These are phyloP conservation scores for Bos javanicus DNA, from an alignment of 2,113 vertebrate species.

Conservation along the genomic window DNA sequence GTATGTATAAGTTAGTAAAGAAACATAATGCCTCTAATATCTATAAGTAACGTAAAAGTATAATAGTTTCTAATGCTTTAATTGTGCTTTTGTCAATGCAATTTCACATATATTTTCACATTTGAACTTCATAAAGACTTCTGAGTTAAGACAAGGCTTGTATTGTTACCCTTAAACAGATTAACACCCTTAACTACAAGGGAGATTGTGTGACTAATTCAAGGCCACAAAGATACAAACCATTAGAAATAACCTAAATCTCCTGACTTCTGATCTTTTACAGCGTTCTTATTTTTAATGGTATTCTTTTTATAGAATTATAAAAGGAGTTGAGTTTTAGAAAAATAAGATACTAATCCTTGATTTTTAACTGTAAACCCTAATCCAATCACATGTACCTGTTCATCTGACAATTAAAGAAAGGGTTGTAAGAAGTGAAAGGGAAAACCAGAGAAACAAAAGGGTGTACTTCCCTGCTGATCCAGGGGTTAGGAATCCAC, in stretches of 20 bases:
- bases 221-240: not conserved
- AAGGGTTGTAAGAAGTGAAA: not conserved
- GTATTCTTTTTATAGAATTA: constrained; percentile 13
- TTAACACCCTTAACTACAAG: not conserved
- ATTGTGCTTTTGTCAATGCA: not conserved
- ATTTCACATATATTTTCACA: not conserved
- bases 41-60: constrained; percentile 28
- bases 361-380: not conserved
- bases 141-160: not conserved
- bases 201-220: not conserved
- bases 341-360: constrained; percentile 31
- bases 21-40: constrained; percentile 2
- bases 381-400: not conserved
- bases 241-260: constrained; percentile 31
- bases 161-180: constrained; percentile 30
- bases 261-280: not conserved
- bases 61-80: not conserved
- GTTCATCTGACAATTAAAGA: not conserved
- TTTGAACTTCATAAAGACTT: constrained; percentile 41
- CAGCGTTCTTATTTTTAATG: not conserved
- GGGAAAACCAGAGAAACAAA: not conserved
- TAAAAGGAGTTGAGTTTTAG: constrained; percentile 2
- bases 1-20: constrained; percentile 47
- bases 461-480: not conserved
- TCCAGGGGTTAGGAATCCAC: not conserved